Evolutionary conservation across 2,797 vertebrate genomes (phyloP).

Genomic region (Xyrichtys novacula): DNA sequence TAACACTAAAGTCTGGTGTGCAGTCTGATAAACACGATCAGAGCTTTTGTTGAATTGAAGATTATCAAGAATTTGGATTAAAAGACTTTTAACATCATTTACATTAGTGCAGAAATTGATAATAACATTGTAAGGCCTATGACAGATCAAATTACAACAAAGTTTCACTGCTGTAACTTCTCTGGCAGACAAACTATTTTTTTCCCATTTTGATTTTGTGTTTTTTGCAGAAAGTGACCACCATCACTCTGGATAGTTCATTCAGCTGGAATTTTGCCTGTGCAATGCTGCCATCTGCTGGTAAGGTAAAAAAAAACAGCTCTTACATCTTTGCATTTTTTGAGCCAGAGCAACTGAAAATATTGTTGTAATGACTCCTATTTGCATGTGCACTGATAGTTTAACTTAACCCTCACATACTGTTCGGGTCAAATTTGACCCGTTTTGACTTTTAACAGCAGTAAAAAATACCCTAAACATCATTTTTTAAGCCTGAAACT

Average conservation of each 20-base stretch:
- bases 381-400: too few relatives aligned
- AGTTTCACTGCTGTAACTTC: fast-evolving
- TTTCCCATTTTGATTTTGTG: neutral
- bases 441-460: too few relatives aligned
- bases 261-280: neutral
- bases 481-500: too few relatives aligned
- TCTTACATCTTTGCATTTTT: too few relatives aligned
- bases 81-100: slow-evolving; percentile 22
- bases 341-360: too few relatives aligned
- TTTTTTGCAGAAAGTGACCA: neutral
- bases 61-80: neutral
- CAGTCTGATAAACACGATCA: neutral
- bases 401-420: too few relatives aligned
- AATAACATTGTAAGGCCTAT: too few relatives aligned
- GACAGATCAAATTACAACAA: too few relatives aligned
- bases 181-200: neutral
- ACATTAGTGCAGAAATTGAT: neutral
- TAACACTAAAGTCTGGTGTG: neutral
- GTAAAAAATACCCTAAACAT: too few relatives aligned
- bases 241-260: slow-evolving; percentile 18
- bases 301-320: neutral
- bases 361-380: too few relatives aligned
- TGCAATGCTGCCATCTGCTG: slow-evolving; percentile 51
- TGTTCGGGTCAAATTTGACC: too few relatives aligned
- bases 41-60: slow-evolving; percentile 1